Percentiles rank a stretch among this genome's conserved stretches.
These are phyloP conservation scores for Ariolimax columbianus DNA, from an alignment of 2,888 invertebrate genomes.

Conservation along the genomic window DNA sequence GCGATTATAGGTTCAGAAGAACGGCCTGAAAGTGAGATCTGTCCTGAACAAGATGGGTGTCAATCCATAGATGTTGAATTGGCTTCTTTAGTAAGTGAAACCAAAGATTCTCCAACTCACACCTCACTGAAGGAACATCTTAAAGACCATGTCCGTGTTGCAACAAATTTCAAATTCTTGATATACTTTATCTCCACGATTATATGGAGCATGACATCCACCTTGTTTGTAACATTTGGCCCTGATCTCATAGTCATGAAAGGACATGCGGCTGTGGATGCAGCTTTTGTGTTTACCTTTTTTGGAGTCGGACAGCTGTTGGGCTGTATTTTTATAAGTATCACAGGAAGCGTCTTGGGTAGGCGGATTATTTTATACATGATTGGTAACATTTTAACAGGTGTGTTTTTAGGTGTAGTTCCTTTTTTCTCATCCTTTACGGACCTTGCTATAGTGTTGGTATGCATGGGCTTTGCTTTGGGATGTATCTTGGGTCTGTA, in stretches of 20 bases:
- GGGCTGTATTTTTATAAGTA: slow-evolving; percentile 66
- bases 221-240: slow-evolving; percentile 62
- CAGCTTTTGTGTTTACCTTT: slow-evolving; percentile 61
- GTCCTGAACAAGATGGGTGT: not conserved
- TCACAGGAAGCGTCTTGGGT: slow-evolving; percentile 64
- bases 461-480: slow-evolving; percentile 63
- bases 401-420: slow-evolving; percentile 57
- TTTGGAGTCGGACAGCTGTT: slow-evolving; percentile 64
- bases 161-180: slow-evolving; percentile 61
- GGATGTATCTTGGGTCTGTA: slow-evolving; percentile 68
- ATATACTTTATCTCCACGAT: slow-evolving; percentile 68
- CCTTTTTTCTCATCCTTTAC: slow-evolving; percentile 50
- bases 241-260: slow-evolving; percentile 62
- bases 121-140: slow-evolving; percentile 13
- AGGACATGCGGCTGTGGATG: slow-evolving; percentile 59
- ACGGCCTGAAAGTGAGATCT: not conserved
- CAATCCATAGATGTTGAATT: not conserved
- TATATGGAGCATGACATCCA: slow-evolving; percentile 66
- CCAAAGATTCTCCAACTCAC: not conserved
- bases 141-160: slow-evolving; percentile 49
- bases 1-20: slow-evolving; percentile 13
- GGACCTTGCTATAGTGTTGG: slow-evolving; percentile 50
- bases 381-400: slow-evolving; percentile 61
- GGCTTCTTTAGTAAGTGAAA: not conserved
- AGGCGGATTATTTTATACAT: slow-evolving; percentile 62